Evolutionary conservation across 2,797 vertebrate genomes (phyloP).

Genomic region (Lacerta bilineata): DNA sequence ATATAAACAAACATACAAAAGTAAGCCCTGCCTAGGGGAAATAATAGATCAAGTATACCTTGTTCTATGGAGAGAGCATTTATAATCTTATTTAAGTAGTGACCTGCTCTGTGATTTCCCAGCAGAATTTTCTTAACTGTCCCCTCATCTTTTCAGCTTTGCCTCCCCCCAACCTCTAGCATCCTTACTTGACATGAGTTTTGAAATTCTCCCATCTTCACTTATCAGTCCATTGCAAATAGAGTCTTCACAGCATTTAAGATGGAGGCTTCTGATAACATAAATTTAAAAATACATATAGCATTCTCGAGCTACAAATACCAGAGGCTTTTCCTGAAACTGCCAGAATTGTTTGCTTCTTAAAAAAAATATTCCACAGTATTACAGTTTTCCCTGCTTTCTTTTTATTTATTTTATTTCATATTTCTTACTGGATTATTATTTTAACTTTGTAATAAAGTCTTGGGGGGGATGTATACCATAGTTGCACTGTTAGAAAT

Average conservation of each 20-base stretch:
- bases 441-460: too few species aligned
- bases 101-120: conserved; percentile 72
- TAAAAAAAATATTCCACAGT: rapidly evolving
- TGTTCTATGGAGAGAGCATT: conserved; percentile 62
- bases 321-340: conserved; percentile 50
- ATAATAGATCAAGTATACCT: conserved; percentile 64
- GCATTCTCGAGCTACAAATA: conserved; percentile 58
- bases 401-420: too few species aligned
- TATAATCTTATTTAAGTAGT: conserved; percentile 73
- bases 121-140: conserved; percentile 63
- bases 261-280: conserved; percentile 63
- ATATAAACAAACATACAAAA: conserved; percentile 67
- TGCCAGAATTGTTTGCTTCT: conserved; percentile 34
- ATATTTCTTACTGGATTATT: too few species aligned
- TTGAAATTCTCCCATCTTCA: conserved; percentile 71
- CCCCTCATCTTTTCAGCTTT: conserved; percentile 68
- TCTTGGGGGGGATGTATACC: neutral
- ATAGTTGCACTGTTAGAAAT: conserved; percentile 20
- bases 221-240: conserved; percentile 69
- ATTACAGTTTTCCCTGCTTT: too few species aligned
- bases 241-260: conserved; percentile 50
- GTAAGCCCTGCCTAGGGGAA: conserved; percentile 58
- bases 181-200: conserved; percentile 70
- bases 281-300: conserved; percentile 58
- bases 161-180: conserved; percentile 52